Evolutionary conservation across 2,888 invertebrate genomes (phyloP).

Genomic region (Lysandra coridon): DNA sequence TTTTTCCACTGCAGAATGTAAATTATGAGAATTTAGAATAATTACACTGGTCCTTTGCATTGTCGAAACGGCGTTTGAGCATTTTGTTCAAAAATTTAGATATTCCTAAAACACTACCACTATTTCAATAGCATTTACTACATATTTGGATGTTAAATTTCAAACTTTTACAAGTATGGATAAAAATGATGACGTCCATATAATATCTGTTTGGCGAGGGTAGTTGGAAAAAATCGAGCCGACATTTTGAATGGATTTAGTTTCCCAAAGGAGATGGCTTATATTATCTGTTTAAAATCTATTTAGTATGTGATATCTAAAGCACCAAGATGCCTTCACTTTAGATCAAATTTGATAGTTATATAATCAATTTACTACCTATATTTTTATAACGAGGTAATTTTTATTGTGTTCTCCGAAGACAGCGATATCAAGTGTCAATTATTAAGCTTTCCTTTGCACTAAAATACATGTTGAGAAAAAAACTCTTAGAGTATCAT

Average conservation of each 20-base stretch:
- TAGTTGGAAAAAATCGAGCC: background rate
- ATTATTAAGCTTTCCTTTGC: slow-evolving; percentile 9
- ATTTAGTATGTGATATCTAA: slow-evolving; percentile 28
- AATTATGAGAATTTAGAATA: background rate
- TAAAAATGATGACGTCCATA: background rate
- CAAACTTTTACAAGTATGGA: background rate
- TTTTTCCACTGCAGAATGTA: background rate
- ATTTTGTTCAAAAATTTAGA: background rate
- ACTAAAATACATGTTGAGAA: slow-evolving; percentile 6
- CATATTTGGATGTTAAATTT: background rate
- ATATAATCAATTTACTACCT: slow-evolving; percentile 22
- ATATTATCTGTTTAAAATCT: background rate
- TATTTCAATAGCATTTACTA: background rate
- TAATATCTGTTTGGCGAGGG: background rate
- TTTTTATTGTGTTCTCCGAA: slow-evolving; percentile 18
- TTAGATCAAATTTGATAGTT: slow-evolving; percentile 29
- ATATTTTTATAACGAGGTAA: slow-evolving; percentile 27
- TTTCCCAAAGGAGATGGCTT: background rate
- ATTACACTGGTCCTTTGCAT: background rate
- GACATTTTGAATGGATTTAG: background rate
- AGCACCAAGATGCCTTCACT: slow-evolving; percentile 30
- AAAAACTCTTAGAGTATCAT: background rate
- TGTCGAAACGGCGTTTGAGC: background rate
- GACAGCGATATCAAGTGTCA: background rate
- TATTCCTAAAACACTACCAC: background rate